phyloP scores from a whole-genome alignment of 2,113 vertebrate species.

The Bambusicola thoracicus region DNA sequence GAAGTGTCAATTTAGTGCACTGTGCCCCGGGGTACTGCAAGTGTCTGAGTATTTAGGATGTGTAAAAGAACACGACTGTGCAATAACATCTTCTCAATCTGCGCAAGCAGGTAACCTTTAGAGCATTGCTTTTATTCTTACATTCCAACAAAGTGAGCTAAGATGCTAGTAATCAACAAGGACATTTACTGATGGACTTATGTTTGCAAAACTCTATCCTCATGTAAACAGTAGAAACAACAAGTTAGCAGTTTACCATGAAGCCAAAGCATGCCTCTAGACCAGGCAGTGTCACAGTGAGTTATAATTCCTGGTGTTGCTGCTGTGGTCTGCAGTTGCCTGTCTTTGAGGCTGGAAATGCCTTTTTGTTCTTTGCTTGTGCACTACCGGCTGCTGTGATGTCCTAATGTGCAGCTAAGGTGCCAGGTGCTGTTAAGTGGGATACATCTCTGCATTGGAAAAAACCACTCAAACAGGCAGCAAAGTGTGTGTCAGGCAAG shows the following conservation, averaged over 20 bases:
- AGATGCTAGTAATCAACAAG: background rate
- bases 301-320: background rate
- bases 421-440: background rate
- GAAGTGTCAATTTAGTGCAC: background rate
- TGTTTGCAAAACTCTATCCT: background rate
- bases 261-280: background rate
- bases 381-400: background rate
- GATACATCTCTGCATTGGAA: background rate
- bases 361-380: background rate
- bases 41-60: constrained; percentile 11
- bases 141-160: background rate
- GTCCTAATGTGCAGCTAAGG: rapidly evolving
- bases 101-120: background rate
- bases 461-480: background rate
- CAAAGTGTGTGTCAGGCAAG: background rate
- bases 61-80: background rate
- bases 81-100: background rate
- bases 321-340: background rate
- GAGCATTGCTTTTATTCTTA: background rate
- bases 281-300: background rate
- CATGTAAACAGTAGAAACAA: background rate
- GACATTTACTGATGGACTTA: background rate
- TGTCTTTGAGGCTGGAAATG: background rate
- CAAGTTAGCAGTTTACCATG: background rate
- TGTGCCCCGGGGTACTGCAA: background rate